Base-by-base conservation (phyloP, 2,797 vertebrate species). In the Microctenopoma stevenorrisi region DNA sequence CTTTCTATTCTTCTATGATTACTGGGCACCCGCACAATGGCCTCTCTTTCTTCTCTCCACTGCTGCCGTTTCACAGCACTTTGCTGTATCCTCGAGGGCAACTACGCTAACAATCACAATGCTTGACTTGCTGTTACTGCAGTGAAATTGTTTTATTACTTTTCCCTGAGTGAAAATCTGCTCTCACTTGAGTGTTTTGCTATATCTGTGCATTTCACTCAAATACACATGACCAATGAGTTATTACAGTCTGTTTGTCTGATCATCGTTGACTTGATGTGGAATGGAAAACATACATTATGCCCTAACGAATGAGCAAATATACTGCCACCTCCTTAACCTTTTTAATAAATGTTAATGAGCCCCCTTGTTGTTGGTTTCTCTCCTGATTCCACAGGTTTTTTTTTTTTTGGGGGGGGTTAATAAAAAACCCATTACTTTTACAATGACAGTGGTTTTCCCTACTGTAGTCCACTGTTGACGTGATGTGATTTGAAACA, bases 71-170 rank as follows among this genome's bases (percentile, higher is more conserved):
- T 14, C n/a, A 58, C 60, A 67, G 65, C 60, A 61, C 49, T 72
- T 63, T 46, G 60, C 60, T 59, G 3, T 63, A 49, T 64, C 57
- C 79, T 75, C 14, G 3, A 64, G 66, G 71, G 70, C 62, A 62
- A 59, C 58, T 8, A 40, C 59, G 67, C 44, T 35, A 62, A 64
- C 49, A 48, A 43, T 26, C 54, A 12, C 47, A 53, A 44, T 44
- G 47, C n/a, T 47, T 46, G 33, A 51, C 22, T 71, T 18, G 38
- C 30, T 72, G 74, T 68, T 54, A 54, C 63, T 64, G 53, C 56
- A 58, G 58, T 58, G 4, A 73, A 75, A 70, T 63, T 44, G 58
- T 46, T 77, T 81, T 65, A 35, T 47, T 65, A 66, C 28, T 54
- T 64, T 61, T 51, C 28, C 42, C 28, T 7, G 22, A 25, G 54